Conservation (phyloP, 2,113 vertebrate genomes). For the Brachyistius frenatus region DNA sequence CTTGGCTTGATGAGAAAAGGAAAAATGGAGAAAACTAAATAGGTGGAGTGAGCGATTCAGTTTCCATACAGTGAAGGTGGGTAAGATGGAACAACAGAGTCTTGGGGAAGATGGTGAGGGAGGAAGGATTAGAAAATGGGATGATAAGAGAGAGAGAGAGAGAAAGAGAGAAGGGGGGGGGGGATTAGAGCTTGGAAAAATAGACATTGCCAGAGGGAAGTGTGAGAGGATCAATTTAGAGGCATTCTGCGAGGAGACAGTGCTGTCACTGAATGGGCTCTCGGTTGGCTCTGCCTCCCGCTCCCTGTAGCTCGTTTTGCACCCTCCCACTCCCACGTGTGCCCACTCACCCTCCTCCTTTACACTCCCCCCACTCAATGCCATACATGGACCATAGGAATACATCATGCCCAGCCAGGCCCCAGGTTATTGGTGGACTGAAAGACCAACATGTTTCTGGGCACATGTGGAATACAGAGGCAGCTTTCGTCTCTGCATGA, state of each 20-base stretch:
- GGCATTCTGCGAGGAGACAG: slow-evolving; percentile 59
- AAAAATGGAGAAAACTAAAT: slow-evolving; percentile 18
- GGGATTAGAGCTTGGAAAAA: slow-evolving; percentile 68
- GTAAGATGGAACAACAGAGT: slow-evolving; percentile 9
- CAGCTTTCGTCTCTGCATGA: slow-evolving; percentile 23
- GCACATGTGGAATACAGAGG: slow-evolving; percentile 58
- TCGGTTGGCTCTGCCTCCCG: slow-evolving; percentile 33
- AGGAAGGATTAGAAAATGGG: slow-evolving; percentile 64
- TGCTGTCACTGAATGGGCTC: slow-evolving; percentile 54
- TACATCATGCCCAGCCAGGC: slow-evolving; percentile 39
- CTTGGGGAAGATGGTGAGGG: slow-evolving; percentile 36
- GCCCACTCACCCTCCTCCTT: slow-evolving; percentile 31
- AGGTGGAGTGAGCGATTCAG: neutral
- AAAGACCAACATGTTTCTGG: slow-evolving; percentile 40
- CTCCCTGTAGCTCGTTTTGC: slow-evolving; percentile 63
- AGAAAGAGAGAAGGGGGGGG: neutral
- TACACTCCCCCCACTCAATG: slow-evolving; percentile 21
- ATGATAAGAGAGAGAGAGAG: slow-evolving; percentile 42
- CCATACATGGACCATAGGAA: slow-evolving; percentile 62
- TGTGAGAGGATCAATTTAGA: slow-evolving; percentile 68
- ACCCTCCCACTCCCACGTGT: slow-evolving; percentile 72
- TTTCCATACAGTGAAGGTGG: slow-evolving; percentile 27
- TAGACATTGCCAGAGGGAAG: slow-evolving; percentile 63
- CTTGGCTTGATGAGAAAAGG: slow-evolving; percentile 1
- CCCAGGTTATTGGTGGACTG: slow-evolving; percentile 55